Conservation (phyloP, 2,113 vertebrate genomes). For the Melanotaenia duboulayi region DNA sequence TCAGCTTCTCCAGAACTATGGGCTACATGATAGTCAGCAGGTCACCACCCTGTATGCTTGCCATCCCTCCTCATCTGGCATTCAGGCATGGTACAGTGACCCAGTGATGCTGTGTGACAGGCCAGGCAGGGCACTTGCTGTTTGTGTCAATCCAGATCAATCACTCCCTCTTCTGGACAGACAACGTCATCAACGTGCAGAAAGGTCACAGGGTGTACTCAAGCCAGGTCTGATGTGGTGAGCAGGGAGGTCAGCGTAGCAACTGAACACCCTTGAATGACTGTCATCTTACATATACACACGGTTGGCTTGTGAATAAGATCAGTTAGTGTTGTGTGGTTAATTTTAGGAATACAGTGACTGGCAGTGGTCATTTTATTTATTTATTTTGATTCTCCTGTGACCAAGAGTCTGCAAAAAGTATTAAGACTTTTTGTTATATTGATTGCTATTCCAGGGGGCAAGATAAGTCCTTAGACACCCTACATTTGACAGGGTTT, state of each 20-base stretch:
- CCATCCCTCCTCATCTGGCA: constrained; percentile 76
- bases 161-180: constrained; percentile 80
- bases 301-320: constrained; percentile 10
- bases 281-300: constrained; percentile 29
- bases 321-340: neutral
- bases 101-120: constrained; percentile 81
- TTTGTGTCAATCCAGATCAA: constrained; percentile 84
- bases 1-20: constrained; percentile 25
- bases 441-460: constrained; percentile 75
- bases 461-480: constrained; percentile 57
- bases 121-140: constrained; percentile 75
- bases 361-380: constrained; percentile 13
- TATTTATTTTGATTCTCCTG: constrained; percentile 44
- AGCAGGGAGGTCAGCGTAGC: constrained; percentile 63
- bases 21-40: constrained; percentile 50
- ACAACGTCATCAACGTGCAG: constrained; percentile 71
- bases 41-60: constrained; percentile 62
- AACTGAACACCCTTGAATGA: constrained; percentile 61
- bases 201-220: constrained; percentile 74
- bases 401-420: constrained; percentile 50
- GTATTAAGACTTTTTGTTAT: constrained; percentile 70
- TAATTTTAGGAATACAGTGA: constrained; percentile 17
- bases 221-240: constrained; percentile 64
- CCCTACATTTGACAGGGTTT: constrained; percentile 54
- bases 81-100: constrained; percentile 80